Evolutionary conservation across 2,888 invertebrate genomes (phyloP).

Genomic region (Proisotoma minuta): DNA sequence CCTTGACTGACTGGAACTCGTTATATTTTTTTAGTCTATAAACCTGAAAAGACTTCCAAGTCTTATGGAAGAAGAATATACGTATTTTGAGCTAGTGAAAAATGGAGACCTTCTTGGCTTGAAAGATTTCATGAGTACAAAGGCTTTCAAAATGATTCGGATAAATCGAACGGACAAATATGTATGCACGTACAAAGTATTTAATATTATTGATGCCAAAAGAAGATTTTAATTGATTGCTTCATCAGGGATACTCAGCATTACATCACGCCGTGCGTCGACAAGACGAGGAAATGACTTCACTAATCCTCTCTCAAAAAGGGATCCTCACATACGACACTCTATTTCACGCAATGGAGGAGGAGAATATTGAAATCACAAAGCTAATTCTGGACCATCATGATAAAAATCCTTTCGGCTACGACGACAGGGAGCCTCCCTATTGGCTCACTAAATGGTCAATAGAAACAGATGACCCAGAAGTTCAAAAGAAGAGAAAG

Average conservation of each 20-base stretch:
- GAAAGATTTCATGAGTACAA: conserved; percentile 2
- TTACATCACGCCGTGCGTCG: conserved; percentile 33
- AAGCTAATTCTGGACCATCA: conserved; percentile 15
- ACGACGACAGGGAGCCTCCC: not conserved
- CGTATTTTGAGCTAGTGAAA: conserved; percentile 20
- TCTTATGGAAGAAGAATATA: conserved; percentile 15
- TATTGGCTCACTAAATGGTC: not conserved
- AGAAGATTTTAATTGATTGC: too few relatives aligned
- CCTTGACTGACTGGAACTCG: too few relatives aligned
- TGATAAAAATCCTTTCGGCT: too few relatives aligned
- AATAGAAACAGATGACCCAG: too few relatives aligned
- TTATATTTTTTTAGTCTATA: not conserved
- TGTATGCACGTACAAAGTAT: conserved; percentile 3
- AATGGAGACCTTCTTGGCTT: conserved; percentile 9
- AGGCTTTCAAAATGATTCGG: conserved; percentile 4
- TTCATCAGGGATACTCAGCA: conserved; percentile 30
- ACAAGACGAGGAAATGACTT: conserved; percentile 32
- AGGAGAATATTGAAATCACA: conserved; percentile 14
- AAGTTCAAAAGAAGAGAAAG: too few relatives aligned
- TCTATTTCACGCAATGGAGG: conserved; percentile 19
- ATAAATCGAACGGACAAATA: conserved; percentile 22
- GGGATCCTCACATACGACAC: conserved; percentile 23
- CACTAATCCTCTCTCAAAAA: conserved; percentile 19
- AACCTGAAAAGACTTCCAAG: conserved; percentile 12
- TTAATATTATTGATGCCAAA: not conserved